A percentile compares a stretch with the other conserved stretches of the same genome.
Conservation (phyloP, 1,140 invertebrate genomes). For the Solenopsis fugax region DNA sequence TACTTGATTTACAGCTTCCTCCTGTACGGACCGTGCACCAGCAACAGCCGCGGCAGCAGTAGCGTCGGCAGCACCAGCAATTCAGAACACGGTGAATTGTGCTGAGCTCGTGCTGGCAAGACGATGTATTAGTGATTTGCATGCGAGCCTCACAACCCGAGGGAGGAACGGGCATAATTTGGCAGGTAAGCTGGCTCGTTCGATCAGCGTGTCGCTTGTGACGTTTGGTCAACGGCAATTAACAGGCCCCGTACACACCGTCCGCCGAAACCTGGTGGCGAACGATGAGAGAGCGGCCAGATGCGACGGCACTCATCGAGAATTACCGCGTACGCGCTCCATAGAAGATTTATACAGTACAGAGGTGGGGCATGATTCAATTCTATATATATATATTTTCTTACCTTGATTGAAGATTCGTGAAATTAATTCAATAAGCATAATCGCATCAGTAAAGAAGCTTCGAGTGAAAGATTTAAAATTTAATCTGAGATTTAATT, state of each 20-base stretch:
- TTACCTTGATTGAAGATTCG: neutral
- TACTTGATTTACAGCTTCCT: conserved; percentile 73
- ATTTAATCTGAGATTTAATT: conserved; percentile 52
- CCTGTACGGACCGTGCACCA: conserved; percentile 57
- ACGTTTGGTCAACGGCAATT: conserved; percentile 72
- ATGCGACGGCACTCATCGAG: neutral
- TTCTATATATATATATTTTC: conserved; percentile 12
- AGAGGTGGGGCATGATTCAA: neutral
- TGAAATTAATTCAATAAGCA: conserved; percentile 23
- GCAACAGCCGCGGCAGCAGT: conserved; percentile 32
- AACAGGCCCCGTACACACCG: conserved; percentile 39
- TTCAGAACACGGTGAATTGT: conserved; percentile 72
- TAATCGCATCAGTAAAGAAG: conserved; percentile 16
- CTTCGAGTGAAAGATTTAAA: conserved; percentile 25
- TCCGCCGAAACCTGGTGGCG: neutral
- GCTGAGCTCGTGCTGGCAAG: conserved; percentile 78
- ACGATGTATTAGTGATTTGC: conserved; percentile 78
- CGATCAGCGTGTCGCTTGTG: conserved; percentile 68
- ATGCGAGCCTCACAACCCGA: conserved; percentile 66
- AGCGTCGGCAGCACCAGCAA: conserved; percentile 54
- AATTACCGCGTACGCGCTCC: conserved; percentile 9
- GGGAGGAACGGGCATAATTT: conserved; percentile 71
- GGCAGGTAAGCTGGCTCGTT: conserved; percentile 67
- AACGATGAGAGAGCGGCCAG: neutral
- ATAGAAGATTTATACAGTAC: neutral